Evolutionary conservation across 2,888 invertebrate species (phyloP).

Genomic region (Colostygia pectinataria): DNA sequence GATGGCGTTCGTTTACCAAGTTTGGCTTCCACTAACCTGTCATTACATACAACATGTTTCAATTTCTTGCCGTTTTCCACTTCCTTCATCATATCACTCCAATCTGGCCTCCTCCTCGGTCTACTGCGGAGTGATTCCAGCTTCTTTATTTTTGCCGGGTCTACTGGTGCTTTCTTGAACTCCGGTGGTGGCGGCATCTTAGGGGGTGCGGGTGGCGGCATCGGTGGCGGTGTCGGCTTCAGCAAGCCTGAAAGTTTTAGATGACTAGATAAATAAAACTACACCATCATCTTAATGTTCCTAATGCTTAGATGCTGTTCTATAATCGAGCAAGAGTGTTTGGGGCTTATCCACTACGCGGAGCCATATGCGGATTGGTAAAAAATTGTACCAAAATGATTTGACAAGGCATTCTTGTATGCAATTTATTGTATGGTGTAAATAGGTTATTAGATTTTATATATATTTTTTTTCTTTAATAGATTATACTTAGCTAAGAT

Average conservation of each 20-base stretch:
- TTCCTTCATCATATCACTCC: constrained; percentile 95
- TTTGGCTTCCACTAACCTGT: constrained; percentile 64
- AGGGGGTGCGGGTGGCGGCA: constrained; percentile 89
- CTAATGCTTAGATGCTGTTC: too few species aligned
- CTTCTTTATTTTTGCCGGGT: constrained; percentile 84
- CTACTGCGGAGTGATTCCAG: constrained; percentile 89
- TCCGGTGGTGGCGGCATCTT: constrained; percentile 83
- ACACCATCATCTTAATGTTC: not conserved
- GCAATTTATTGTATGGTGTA: too few species aligned
- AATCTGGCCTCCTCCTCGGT: constrained; percentile 92
- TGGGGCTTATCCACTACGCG: too few species aligned
- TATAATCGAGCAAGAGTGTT: too few species aligned
- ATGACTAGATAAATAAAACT: not conserved
- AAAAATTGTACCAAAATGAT: too few species aligned
- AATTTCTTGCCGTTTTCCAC: constrained; percentile 91
- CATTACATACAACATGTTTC: constrained; percentile 93
- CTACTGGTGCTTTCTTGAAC: constrained; percentile 84
- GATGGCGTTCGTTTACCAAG: too few species aligned
- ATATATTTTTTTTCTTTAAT: too few species aligned
- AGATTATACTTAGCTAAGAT: too few species aligned
- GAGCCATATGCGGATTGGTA: too few species aligned
- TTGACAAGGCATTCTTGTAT: too few species aligned
- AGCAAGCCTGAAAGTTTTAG: constrained; percentile 56
- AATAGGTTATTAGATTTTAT: too few species aligned
- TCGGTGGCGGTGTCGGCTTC: constrained; percentile 82